These are phyloP conservation scores for Leptopilina myrica DNA, from an alignment of 2,888 invertebrate species.

Conservation along the genomic window DNA sequence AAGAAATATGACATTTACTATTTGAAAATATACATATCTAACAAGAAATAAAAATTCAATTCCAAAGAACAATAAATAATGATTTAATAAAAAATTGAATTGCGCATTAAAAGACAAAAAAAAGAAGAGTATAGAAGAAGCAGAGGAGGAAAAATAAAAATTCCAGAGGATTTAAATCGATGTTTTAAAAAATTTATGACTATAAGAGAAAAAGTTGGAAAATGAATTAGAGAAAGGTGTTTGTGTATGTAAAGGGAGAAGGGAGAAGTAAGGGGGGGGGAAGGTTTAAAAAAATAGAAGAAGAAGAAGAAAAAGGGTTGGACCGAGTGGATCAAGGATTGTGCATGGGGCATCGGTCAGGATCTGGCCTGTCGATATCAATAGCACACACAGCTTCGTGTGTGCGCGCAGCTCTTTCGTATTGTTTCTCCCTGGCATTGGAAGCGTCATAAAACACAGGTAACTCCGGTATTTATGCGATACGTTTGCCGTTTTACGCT, in stretches of 20 bases:
- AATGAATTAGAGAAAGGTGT: conserved; percentile 7
- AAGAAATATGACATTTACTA: too few relatives aligned
- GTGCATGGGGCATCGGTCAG: conserved; percentile 71
- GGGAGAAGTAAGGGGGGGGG: background rate
- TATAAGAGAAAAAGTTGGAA: background rate
- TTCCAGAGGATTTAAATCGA: too few relatives aligned
- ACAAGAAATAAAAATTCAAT: too few relatives aligned
- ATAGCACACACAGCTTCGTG: conserved; percentile 42
- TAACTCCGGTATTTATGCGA: conserved; percentile 76
- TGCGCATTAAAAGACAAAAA: too few relatives aligned
- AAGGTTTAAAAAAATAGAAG: background rate
- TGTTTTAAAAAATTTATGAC: conserved; percentile 16
- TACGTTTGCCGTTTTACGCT: conserved; percentile 64
- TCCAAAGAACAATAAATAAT: too few relatives aligned
- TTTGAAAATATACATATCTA: too few relatives aligned
- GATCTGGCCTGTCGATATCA: conserved; percentile 74
- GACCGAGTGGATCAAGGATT: conserved; percentile 23
- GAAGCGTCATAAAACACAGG: conserved; percentile 73
- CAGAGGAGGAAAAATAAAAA: too few relatives aligned
- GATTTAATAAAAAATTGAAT: too few relatives aligned
- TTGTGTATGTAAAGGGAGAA: background rate
- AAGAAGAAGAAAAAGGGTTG: conserved; percentile 18
- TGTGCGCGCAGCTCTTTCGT: conserved; percentile 49
- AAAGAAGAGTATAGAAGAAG: too few relatives aligned
- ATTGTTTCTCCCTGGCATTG: conserved; percentile 43